Evolutionary conservation across 1,140 invertebrate genomes (phyloP).

Genomic region (Aradophagus sp.): DNA sequence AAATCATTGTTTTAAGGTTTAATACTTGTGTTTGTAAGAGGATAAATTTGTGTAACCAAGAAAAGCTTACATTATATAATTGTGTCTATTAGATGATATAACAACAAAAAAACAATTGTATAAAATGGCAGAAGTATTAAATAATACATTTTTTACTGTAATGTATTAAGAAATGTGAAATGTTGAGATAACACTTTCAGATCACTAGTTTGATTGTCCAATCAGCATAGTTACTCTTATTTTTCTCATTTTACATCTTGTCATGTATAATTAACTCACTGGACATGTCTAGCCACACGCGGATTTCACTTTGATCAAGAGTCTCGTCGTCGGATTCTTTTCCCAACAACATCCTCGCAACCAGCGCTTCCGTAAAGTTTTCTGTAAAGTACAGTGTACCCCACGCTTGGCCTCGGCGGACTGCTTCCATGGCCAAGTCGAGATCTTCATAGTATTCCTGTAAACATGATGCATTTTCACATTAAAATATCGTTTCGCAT

Average conservation of each 20-base stretch:
- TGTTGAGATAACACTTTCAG: too few relatives aligned
- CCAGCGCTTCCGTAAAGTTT: conserved; percentile 89
- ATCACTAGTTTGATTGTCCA: too few relatives aligned
- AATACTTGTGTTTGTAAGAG: too few relatives aligned
- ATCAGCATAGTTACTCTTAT: too few relatives aligned
- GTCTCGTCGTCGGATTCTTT: conserved; percentile 83
- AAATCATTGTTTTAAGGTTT: not conserved
- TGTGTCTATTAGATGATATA: not conserved
- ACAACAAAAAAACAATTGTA: too few relatives aligned
- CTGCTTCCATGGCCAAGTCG: conserved; percentile 81
- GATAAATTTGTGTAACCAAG: too few relatives aligned
- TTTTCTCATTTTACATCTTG: too few relatives aligned
- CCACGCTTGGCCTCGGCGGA: conserved; percentile 86
- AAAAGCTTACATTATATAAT: conserved; percentile 1
- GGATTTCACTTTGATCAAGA: conserved; percentile 86
- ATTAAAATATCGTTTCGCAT: too few relatives aligned
- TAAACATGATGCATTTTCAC: too few relatives aligned
- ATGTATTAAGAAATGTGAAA: too few relatives aligned
- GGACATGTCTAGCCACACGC: conserved; percentile 93
- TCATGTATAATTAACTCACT: conserved; percentile 77
- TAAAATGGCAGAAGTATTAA: too few relatives aligned
- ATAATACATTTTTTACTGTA: too few relatives aligned
- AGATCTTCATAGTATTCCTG: conserved; percentile 82
- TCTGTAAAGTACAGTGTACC: conserved; percentile 88
- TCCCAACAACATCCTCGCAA: conserved; percentile 81